Percentiles rank a stretch among this genome's conserved stretches.
These are phyloP conservation scores for Neocrepidodera transversa DNA, from an alignment of 2,888 invertebrate genomes.

Conservation along the genomic window DNA sequence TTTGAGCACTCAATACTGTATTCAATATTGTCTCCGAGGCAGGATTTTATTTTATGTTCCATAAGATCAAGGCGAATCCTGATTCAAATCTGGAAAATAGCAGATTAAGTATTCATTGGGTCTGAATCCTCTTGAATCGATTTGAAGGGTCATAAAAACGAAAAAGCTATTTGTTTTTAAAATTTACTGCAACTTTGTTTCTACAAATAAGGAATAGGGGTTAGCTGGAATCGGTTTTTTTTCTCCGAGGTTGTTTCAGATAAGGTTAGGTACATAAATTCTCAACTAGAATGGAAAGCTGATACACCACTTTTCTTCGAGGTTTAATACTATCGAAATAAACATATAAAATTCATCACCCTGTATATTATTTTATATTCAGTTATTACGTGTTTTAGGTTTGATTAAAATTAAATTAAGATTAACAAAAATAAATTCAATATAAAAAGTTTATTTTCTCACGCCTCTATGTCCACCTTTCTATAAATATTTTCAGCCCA, in stretches of 20 bases:
- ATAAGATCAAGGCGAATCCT: constrained; percentile 47
- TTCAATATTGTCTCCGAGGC: constrained; percentile 36
- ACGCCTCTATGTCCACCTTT: background rate
- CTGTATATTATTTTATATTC: too few species aligned
- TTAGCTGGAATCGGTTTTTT: constrained; percentile 10
- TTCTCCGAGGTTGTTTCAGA: constrained; percentile 14
- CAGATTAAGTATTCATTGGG: constrained; percentile 51
- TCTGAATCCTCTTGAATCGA: constrained; percentile 44
- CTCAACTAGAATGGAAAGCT: background rate
- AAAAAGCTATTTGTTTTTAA: constrained; percentile 44
- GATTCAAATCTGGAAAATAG: constrained; percentile 50
- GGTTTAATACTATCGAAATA: too few species aligned
- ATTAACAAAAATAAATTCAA: background rate
- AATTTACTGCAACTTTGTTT: constrained; percentile 42
- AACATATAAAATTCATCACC: too few species aligned
- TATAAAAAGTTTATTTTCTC: background rate
- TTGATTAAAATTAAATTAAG: background rate
- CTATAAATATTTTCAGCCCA: background rate
- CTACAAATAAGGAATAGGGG: constrained; percentile 25
- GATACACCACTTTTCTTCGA: constrained; percentile 8
- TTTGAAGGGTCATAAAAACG: constrained; percentile 45
- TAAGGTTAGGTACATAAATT: constrained; percentile 20
- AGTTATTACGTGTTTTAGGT: too few species aligned
- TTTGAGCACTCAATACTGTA: constrained; percentile 31
- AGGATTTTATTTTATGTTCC: constrained; percentile 41